phyloP scores from a whole-genome alignment of 2,113 vertebrate genomes.

The Bucco capensis region DNA sequence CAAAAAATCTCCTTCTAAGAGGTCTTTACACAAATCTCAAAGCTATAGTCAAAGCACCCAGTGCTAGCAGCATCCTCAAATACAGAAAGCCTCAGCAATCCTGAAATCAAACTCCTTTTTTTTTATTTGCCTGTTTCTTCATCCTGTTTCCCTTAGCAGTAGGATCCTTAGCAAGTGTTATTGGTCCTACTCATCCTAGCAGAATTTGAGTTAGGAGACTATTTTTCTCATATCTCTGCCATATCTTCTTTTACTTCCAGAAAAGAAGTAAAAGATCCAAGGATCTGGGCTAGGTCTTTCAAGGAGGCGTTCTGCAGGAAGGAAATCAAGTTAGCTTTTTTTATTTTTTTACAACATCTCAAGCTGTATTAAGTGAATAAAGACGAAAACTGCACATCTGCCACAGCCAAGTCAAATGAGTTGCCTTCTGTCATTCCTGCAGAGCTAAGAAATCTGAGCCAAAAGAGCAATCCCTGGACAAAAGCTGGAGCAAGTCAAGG shows the following conservation, averaged over 20 bases:
- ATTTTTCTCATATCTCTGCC: neutral
- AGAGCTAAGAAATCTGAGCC: neutral
- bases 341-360: neutral
- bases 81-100: no score
- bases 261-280: neutral
- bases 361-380: neutral
- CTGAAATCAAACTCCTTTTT: neutral
- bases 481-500: neutral
- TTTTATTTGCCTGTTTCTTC: neutral
- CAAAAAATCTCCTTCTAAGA: neutral
- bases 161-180: neutral
- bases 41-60: neutral
- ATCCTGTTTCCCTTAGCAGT: neutral
- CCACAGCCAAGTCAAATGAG: neutral
- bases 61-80: neutral
- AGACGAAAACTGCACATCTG: constrained; percentile 8
- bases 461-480: neutral
- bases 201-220: no score
- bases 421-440: neutral
- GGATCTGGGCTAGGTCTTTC: neutral
- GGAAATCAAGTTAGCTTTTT: neutral
- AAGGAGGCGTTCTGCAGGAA: neutral
- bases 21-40: neutral
- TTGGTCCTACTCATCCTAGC: neutral
- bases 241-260: no score